Evolutionary conservation across 2,888 invertebrate genomes (phyloP).

Genomic region (Tachina grossa): DNA sequence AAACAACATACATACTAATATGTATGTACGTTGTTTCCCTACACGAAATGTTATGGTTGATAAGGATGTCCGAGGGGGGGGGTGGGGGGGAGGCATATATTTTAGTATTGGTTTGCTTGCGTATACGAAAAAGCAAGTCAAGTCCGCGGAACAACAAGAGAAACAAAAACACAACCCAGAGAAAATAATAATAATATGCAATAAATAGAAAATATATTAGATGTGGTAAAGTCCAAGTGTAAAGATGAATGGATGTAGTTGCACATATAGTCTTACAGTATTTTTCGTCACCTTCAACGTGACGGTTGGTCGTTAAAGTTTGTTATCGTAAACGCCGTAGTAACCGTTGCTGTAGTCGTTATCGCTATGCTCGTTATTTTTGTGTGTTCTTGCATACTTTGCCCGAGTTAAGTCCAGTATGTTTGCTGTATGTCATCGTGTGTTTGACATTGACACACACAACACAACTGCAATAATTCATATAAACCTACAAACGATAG

Average conservation of each 20-base stretch:
- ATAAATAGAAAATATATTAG: constrained; percentile 5
- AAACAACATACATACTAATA: constrained; percentile 40
- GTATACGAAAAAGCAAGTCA: constrained; percentile 29
- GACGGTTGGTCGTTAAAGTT: constrained; percentile 48
- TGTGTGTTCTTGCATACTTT: constrained; percentile 31
- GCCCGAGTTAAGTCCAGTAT: background rate
- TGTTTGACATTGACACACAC: constrained; percentile 60
- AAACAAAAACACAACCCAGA: background rate
- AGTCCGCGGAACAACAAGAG: constrained; percentile 32
- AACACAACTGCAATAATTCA: constrained; percentile 38
- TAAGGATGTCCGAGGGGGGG: background rate
- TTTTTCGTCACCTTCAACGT: constrained; percentile 59
- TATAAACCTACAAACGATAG: constrained; percentile 4
- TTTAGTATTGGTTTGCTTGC: constrained; percentile 1
- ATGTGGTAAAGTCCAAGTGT: background rate
- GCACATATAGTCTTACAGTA: constrained; percentile 47
- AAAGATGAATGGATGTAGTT: constrained; percentile 13
- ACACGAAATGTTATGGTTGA: too few species aligned
- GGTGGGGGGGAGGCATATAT: background rate
- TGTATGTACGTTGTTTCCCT: background rate
- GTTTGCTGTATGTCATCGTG: constrained; percentile 41
- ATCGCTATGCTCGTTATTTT: background rate
- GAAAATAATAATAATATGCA: background rate
- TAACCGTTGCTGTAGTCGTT: constrained; percentile 2
- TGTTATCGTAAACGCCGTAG: constrained; percentile 10